Base-by-base conservation (phyloP, 2,797 vertebrate species). In the Rhincodon typus region DNA sequence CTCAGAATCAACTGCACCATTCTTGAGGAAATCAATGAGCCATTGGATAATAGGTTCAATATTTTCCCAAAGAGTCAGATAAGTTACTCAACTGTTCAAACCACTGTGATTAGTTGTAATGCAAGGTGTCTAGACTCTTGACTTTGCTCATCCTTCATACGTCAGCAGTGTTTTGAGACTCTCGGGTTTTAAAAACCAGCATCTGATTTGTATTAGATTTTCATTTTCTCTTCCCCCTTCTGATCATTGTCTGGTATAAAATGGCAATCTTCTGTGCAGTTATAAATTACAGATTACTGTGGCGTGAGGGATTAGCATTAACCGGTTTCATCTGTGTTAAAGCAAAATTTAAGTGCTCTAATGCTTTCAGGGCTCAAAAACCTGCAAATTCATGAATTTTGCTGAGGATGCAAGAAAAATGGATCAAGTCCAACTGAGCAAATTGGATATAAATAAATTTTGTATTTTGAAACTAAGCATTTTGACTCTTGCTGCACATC, bases 41-140 rank as follows among this genome's bases (percentile, higher is more conserved):
- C 87, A 90, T 62, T 66, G 27, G n/a, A 15, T 66, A 62, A 62
- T 90, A 30, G 53, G 53, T 90, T 90, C 87, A 90, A 90, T 90
- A n/a, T 62, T 90, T 90, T 66, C 30, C 53, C 87, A 90, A 46
- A 84, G 82, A 84, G 86, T 53, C 30, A 88, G 86, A 34, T 57
- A 57, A 62, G 30, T 90, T 90, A 90, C 53, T 90, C 87, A 90
- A n/a, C 34, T n/a, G 87, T 90, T 90, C 87, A 62, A 90, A 66
- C 53, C 87, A 90, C 15, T 21, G 53, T 5, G 15, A 62, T 90
- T 90, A 90, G 87, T 66, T 34, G 4, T 62, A 21, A 90, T n/a
- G 17, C 87, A n/a, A 90, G 30, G 30, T n/a, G 53, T 62, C 57
- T 7, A 62, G 17, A 34, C 53, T 34, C 62, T 53, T 62, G 27